Conservation (phyloP, 2,888 invertebrate species). For the Drosophila leonis region DNA sequence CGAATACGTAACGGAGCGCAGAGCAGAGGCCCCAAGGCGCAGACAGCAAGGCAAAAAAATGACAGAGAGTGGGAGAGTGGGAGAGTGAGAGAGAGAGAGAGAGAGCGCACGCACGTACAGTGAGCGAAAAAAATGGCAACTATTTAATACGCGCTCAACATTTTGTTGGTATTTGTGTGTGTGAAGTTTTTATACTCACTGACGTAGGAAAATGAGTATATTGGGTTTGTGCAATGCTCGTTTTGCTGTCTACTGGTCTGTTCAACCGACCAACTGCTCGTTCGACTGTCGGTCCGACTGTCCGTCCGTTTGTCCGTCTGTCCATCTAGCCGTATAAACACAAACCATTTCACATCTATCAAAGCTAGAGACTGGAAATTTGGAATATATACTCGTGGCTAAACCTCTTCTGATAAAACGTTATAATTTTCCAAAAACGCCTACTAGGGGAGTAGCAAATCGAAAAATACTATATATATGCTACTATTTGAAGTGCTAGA, state of each 20-base stretch:
- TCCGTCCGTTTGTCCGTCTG: not conserved
- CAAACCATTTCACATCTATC: not conserved
- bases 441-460: not conserved
- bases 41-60: constrained; percentile 7
- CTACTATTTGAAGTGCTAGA: too few relatives aligned
- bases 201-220: not conserved
- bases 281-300: not conserved
- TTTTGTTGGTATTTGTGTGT: constrained; percentile 51
- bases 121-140: constrained; percentile 65
- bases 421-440: not conserved
- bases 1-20: constrained; percentile 34
- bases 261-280: too few relatives aligned
- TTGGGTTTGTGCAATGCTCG: not conserved
- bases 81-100: constrained; percentile 1
- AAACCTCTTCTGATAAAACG: not conserved
- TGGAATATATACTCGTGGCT: not conserved
- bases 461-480: not conserved
- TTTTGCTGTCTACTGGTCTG: too few relatives aligned
- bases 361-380: not conserved
- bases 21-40: constrained; percentile 36
- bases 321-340: not conserved
- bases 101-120: not conserved
- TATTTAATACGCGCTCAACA: constrained; percentile 75
- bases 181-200: constrained; percentile 41
- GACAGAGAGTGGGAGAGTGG: not conserved